Percentiles rank a stretch among this genome's conserved stretches.
phyloP scores from a whole-genome alignment of 2,113 vertebrate species.

The Porphyrio hochstetteri region DNA sequence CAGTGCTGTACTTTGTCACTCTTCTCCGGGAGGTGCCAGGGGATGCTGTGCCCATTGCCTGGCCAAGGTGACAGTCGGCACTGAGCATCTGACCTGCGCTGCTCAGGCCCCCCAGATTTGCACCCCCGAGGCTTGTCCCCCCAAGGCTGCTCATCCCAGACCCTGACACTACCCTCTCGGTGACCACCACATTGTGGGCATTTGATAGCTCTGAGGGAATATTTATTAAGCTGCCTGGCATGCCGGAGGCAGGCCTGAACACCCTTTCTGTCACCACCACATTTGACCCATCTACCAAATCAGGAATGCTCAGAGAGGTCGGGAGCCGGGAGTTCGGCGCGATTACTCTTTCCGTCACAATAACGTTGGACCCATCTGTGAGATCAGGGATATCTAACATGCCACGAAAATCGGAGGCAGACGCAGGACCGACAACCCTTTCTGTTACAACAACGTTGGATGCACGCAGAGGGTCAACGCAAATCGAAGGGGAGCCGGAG shows the following conservation, averaged over 20 bases:
- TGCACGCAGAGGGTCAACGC: slow-evolving; percentile 70
- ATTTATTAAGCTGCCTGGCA: slow-evolving; percentile 75
- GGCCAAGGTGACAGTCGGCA: slow-evolving; percentile 68
- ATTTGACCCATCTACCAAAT: slow-evolving; percentile 76
- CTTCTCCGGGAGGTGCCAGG: slow-evolving; percentile 61
- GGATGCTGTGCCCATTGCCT: slow-evolving; percentile 56
- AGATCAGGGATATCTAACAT: slow-evolving; percentile 78
- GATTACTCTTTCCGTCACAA: slow-evolving; percentile 81
- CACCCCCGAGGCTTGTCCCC: not conserved
- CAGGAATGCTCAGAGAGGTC: slow-evolving; percentile 69
- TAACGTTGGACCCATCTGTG: slow-evolving; percentile 76
- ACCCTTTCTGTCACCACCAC: slow-evolving; percentile 82
- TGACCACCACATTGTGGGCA: slow-evolving; percentile 76
- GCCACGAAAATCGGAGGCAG: slow-evolving; percentile 69
- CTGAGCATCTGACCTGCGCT: slow-evolving; percentile 33
- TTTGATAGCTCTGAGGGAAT: slow-evolving; percentile 73
- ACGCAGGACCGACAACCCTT: slow-evolving; percentile 73
- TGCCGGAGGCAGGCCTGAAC: slow-evolving; percentile 71
- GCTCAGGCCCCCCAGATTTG: slow-evolving; percentile 43
- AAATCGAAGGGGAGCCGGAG: slow-evolving; percentile 56
- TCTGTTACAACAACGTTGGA: slow-evolving; percentile 76
- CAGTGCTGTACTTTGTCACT: slow-evolving; percentile 77
- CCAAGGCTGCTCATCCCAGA: slow-evolving; percentile 59
- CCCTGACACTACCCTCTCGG: slow-evolving; percentile 80
- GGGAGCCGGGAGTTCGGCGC: slow-evolving; percentile 74